Base-by-base conservation (phyloP, 2,113 vertebrate genomes). In the Loxodonta africana region DNA sequence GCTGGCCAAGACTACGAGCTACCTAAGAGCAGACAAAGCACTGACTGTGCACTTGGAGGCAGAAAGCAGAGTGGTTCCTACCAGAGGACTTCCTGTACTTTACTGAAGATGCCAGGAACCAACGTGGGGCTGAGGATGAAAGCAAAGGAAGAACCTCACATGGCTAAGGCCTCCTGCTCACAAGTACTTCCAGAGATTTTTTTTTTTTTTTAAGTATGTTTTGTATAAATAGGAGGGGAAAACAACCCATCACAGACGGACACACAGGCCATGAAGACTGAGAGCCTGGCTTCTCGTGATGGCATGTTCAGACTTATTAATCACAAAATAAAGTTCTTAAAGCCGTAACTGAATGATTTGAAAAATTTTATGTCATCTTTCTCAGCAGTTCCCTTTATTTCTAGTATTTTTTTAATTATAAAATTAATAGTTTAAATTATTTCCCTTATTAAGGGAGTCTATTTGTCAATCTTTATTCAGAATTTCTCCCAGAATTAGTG, bases 311-410 rank as follows among this genome's bases (percentile, higher is more conserved):
- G 90, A 78, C 25, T 57, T 89, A 65, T 26, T 77, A 48, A 74
- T 46, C 81, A 94, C 78, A 94, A 69, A 80, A 53, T 44, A 83
- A 92, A 94, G 60, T 21, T 69, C 63, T 63, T 65, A 94, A 77
- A 91, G 51, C 65, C 37, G 21, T 9, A 46, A 91, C 10, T 48
- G 46, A 73, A 48, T 0, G 5, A 69, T 88, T 88, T 86, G 20
- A 14, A 33, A 95, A 94, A 46, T 53, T 23, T 25, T 51, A 2
- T 46, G 28, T 44, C 26, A 63, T 92, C 69, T 91, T 97, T 90
- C 48, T 18, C 93, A 97, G 46, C 73, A 6, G 60, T 87, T 97
- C 48, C 37, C 76, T 87, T 76, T 37, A 69, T 46, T 84, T 91
- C 80, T 65, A 93, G 6, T 87, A 51, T 30, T 82, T 69, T 71